Evolutionary conservation across 2,797 vertebrate species (phyloP), one percentile per base, ranked within the genome.

Genomic region (Pantherophis alleghaniensis): DNA sequence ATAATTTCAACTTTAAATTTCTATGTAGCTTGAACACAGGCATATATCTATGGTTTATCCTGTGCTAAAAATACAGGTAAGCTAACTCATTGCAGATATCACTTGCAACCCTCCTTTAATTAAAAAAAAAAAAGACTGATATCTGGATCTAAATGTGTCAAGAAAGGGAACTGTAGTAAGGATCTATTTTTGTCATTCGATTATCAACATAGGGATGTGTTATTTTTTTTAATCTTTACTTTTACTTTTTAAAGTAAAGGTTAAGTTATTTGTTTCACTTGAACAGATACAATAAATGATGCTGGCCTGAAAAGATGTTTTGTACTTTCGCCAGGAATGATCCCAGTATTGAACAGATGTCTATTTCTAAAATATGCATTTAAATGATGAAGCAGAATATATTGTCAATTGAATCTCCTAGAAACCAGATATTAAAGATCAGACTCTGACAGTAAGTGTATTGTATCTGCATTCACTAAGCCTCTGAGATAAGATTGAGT

Each of bases 21-120:
- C 59, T 91, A 94, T 91, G 86, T 56, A 91, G 20, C 7, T 32
- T 37, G 10, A 13, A 32, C 5, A 32, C 12, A 55, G 4, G 12
- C n/a, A 18, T 51, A 87, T 10, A 42, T n/a, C 4, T 79, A 94
- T 93, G 94, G 16, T 87, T 14, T 37, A 91, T 66, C 42, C 28
- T 94, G 90, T 88, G 92, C 11, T 69, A 88, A 93, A 93, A 96
- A 96, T 90, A 94, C 28, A 91, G 95, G 94, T 66, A 91, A 95
- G 14, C 79, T 69, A 94, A 94, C 57, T 95, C 66, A 74, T 0
- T 91, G 42, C 7, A 94, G 95, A 37, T 20, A 94, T 66, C 93
- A 90, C 37, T 42, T 42, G 74, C 91, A 10, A 89, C 93, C 83
- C 5, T 93, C 53, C 88, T 95, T 93, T 66, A 92, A 59, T 88